phyloP scores from a whole-genome alignment of 2,888 invertebrate species.

The Sphecodes monilicornis region DNA sequence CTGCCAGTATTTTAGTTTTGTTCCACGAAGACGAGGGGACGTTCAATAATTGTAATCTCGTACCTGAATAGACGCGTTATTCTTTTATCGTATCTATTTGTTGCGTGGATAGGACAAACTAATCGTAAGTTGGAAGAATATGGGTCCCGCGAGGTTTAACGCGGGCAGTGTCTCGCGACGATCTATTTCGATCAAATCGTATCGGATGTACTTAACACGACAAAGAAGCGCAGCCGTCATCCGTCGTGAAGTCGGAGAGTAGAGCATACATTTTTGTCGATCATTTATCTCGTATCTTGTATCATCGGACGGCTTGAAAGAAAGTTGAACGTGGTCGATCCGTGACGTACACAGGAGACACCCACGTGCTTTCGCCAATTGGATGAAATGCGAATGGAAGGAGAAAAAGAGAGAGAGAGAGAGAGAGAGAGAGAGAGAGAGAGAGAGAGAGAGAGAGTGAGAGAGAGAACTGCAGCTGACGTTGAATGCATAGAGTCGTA shows the following conservation, averaged over 20 bases:
- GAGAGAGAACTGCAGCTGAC: neutral
- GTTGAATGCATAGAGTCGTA: neutral
- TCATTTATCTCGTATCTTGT: slow-evolving; percentile 28
- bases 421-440: neutral
- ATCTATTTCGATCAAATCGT: neutral
- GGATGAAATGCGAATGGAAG: neutral
- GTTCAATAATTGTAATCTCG: neutral
- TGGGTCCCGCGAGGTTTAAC: neutral
- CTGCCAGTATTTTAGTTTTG: neutral
- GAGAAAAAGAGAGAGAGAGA: neutral
- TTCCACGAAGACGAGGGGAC: neutral
- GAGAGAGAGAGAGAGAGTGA: neutral
- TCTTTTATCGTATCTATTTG: neutral
- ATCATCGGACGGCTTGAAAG: slow-evolving; percentile 51
- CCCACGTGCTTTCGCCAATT: slow-evolving; percentile 46
- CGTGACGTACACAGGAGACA: slow-evolving; percentile 32
- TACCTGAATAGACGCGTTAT: neutral
- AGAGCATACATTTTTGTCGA: slow-evolving; percentile 34
- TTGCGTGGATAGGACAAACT: too few species aligned
- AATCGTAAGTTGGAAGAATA: neutral
- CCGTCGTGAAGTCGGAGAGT: slow-evolving; percentile 12
- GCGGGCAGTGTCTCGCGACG: neutral
- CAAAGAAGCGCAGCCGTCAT: slow-evolving; percentile 13
- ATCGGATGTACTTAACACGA: slow-evolving; percentile 15
- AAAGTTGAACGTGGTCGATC: slow-evolving; percentile 42